A percentile compares a stretch with the other conserved stretches of the same genome.
Evolutionary conservation across 2,888 invertebrate species (phyloP).

Genomic region (Agrochola lychnidis): DNA sequence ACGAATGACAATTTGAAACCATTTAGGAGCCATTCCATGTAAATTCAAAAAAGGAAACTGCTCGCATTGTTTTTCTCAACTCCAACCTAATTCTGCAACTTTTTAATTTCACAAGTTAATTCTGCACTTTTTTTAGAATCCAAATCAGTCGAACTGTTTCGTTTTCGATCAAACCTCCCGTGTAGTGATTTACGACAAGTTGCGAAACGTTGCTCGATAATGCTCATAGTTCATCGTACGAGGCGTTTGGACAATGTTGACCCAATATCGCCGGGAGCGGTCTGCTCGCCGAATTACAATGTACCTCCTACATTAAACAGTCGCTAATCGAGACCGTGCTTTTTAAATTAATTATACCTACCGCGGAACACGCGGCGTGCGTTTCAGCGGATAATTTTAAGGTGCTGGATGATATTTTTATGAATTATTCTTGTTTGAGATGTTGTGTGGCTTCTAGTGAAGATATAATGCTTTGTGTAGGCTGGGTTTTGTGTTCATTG

Average conservation of each 20-base stretch:
- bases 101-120: constrained; percentile 33
- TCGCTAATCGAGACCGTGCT: constrained; percentile 70
- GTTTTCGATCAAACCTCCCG: constrained; percentile 59
- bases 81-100: constrained; percentile 35
- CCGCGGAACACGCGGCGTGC: constrained; percentile 31
- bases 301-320: constrained; percentile 74
- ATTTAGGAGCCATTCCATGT: background rate
- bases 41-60: constrained; percentile 23
- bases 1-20: background rate
- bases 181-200: constrained; percentile 68
- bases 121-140: constrained; percentile 51
- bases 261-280: constrained; percentile 73
- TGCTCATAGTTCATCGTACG: constrained; percentile 75
- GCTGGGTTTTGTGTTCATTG: constrained; percentile 12
- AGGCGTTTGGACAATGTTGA: constrained; percentile 81
- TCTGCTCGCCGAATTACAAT: constrained; percentile 71
- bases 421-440: constrained; percentile 31
- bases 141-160: constrained; percentile 48
- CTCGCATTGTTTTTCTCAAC: constrained; percentile 9
- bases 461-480: constrained; percentile 24
- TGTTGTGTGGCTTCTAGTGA: constrained; percentile 24
- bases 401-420: constrained; percentile 35
- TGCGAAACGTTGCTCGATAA: constrained; percentile 69
- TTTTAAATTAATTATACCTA: constrained; percentile 67
- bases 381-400: constrained; percentile 19